Base-by-base conservation (phyloP, 2,113 vertebrate genomes). In the Rafetus swinhoei region DNA sequence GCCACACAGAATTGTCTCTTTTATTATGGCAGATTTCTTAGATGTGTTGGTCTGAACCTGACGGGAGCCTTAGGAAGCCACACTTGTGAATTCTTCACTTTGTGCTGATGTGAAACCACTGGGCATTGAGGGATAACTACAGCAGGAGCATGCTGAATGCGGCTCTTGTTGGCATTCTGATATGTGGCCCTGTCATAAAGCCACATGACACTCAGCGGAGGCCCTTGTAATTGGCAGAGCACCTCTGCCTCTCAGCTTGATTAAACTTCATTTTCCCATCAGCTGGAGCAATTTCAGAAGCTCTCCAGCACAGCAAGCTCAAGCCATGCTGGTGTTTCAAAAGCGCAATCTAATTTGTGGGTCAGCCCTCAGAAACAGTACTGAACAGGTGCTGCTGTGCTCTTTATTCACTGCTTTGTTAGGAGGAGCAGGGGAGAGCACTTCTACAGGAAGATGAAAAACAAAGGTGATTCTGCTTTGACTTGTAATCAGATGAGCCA, bases 191-290 rank as follows among this genome's bases (percentile, higher is more conserved):
- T 29, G 22, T 39, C 39, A 11, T 25, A 59, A 50, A 60, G 81
- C 56, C 29, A 32, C 55, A 55, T 50, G 52, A 53, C 52, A 55
- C 9, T 1, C 3, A 84, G 52, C 2, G 35, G 9, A 0, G 0
- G 25, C 77, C 15, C 52, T 0, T 0, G 4, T 1, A 52, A 25
- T 24, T 27, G 11, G 8, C 6, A 29, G 13, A 82, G 32, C 15
- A 25, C 77, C 81, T 55, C 11, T 1, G 81, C 0, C 13, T 54
- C 45, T 24, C 24, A 1, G 45, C 29, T 55, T 77, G 25, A 52
- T 24, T 25, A 39, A 59, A 60, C 57, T 39, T 59, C n/a, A 45
- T 45, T 55, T 77, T 80, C 79, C 81, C 56, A 27, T 45, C 81
- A 60, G 12, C 81, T 45, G 81, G 56, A 55, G 81, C 55, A 60